phyloP scores from a whole-genome alignment of 2,888 invertebrate genomes.

The Drepanosiphum platanoidis region DNA sequence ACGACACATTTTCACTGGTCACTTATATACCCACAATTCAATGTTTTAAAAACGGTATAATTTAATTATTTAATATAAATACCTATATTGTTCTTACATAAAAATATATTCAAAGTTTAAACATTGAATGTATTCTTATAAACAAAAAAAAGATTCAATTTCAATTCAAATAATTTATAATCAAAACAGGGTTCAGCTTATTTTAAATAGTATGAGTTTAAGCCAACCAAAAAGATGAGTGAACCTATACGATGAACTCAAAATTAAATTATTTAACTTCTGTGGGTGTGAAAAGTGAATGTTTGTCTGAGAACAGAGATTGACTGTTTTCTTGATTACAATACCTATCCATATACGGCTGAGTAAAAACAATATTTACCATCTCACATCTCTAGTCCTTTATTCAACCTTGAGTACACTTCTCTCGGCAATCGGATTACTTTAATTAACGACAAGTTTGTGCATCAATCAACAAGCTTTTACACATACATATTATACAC shows the following conservation, averaged over 20 bases:
- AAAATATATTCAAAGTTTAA: background rate
- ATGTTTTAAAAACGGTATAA: too few species aligned
- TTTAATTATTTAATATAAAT: background rate
- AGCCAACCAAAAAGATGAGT: background rate
- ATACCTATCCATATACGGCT: constrained; percentile 20
- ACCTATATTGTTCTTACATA: background rate
- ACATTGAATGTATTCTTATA: background rate
- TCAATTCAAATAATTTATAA: background rate
- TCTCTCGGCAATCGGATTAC: constrained; percentile 11
- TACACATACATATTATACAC: background rate
- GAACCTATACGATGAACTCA: background rate
- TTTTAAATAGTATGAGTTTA: background rate
- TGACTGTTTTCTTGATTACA: constrained; percentile 43
- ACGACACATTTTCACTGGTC: background rate
- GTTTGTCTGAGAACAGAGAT: constrained; percentile 40
- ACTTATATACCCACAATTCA: background rate
- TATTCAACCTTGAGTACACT: constrained; percentile 22
- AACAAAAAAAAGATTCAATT: background rate
- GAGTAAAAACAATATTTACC: constrained; percentile 52
- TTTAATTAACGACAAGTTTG: constrained; percentile 35
- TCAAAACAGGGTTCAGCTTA: background rate
- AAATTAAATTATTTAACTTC: constrained; percentile 46
- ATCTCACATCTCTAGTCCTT: constrained; percentile 38
- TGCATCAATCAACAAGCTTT: constrained; percentile 26
- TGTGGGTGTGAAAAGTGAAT: constrained; percentile 53